A percentile compares a stretch with the other conserved stretches of the same genome.
phyloP scores from a whole-genome alignment of 2,888 invertebrate species.

The Dexiosoma caninum region DNA sequence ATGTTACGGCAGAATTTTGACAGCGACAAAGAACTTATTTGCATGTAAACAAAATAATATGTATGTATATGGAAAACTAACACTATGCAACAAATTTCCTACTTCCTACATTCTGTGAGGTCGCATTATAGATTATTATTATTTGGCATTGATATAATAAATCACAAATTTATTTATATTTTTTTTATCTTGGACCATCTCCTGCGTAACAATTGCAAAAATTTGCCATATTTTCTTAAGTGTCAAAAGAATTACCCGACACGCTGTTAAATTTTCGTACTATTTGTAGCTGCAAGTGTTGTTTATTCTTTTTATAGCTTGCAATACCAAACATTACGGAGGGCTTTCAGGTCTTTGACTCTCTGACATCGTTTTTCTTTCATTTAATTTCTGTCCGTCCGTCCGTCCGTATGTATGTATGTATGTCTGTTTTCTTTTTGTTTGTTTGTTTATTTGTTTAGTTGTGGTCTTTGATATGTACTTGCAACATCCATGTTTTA shows the following conservation, averaged over 20 bases:
- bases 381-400: slow-evolving; percentile 22
- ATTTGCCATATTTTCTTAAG: too few species aligned
- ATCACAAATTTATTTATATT: too few species aligned
- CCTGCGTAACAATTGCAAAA: too few species aligned
- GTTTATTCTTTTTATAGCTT: slow-evolving; percentile 34
- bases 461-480: slow-evolving; percentile 28
- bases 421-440: slow-evolving; percentile 14
- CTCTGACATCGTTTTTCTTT: slow-evolving; percentile 66
- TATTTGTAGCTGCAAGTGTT: slow-evolving; percentile 39
- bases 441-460: slow-evolving; percentile 8
- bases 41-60: too few species aligned
- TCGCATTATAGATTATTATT: too few species aligned
- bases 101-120: too few species aligned
- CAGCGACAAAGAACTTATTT: not conserved
- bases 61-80: too few species aligned
- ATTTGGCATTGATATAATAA: too few species aligned
- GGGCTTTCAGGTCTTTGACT: slow-evolving; percentile 68
- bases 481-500: slow-evolving; percentile 40
- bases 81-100: too few species aligned
- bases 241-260: not conserved
- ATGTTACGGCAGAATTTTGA: not conserved
- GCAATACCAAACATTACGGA: slow-evolving; percentile 23
- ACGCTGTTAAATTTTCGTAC: slow-evolving; percentile 23
- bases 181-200: too few species aligned
- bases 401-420: slow-evolving; percentile 1